These are phyloP conservation scores for Myocastor coypus DNA, from an alignment of 2,113 vertebrate genomes.

Conservation along the genomic window DNA sequence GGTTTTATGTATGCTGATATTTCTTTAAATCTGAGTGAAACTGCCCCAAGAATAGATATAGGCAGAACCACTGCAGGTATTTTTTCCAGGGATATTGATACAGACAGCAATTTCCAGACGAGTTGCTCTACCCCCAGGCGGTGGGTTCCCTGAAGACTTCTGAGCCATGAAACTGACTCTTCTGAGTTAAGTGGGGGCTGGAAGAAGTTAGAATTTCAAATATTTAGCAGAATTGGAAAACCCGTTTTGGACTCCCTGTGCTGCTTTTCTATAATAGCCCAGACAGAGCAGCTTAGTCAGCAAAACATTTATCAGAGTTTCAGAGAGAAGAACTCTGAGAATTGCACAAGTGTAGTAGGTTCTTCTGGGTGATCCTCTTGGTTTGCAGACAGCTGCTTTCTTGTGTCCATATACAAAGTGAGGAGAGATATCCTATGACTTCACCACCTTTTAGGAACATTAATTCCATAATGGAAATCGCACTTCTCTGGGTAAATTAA, in stretches of 20 bases:
- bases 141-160: not conserved
- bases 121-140: not conserved
- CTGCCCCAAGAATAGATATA: not conserved
- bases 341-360: not conserved
- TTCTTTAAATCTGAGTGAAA: conserved; percentile 22
- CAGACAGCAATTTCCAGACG: not conserved
- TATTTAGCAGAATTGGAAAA: not conserved
- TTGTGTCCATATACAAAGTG: not conserved
- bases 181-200: not conserved
- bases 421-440: not conserved
- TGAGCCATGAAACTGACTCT: not conserved
- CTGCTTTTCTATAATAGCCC: not conserved
- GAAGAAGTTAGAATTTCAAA: not conserved
- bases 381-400: not conserved
- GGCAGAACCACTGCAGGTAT: not conserved
- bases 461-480: not conserved
- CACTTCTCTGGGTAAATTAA: not conserved
- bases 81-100: not conserved
- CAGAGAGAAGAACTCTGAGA: not conserved
- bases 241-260: not conserved
- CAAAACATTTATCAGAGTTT: not conserved
- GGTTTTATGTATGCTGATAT: not conserved
- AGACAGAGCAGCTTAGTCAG: not conserved
- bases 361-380: not conserved
- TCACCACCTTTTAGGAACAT: not conserved